phyloP scores from a whole-genome alignment of 2,113 vertebrate species.

The Boleophthalmus pectinirostris region DNA sequence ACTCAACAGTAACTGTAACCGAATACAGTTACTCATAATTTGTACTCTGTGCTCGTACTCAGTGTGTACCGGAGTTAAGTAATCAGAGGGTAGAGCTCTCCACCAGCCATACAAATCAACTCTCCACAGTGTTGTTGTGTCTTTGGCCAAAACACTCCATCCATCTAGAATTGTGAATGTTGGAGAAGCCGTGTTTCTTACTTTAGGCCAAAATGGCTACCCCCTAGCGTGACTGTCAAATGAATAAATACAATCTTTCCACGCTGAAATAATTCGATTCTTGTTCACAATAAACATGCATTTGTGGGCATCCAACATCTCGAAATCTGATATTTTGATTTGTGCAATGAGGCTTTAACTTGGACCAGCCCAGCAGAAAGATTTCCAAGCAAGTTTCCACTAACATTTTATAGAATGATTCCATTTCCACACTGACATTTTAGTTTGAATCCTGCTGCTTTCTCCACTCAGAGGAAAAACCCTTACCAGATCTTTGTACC shows the following conservation, averaged over 20 bases:
- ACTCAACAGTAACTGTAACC: too few relatives aligned
- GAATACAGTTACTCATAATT: too few relatives aligned
- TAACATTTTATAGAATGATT: slow-evolving; percentile 25
- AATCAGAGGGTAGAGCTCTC: too few relatives aligned
- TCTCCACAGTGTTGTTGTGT: too few relatives aligned
- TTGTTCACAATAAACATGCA: background rate
- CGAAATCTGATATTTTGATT: background rate
- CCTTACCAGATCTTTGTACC: slow-evolving; percentile 25
- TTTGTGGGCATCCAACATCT: background rate
- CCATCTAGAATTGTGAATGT: background rate
- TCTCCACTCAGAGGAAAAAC: slow-evolving; percentile 26
- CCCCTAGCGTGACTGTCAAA: background rate
- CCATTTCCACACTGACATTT: slow-evolving; percentile 33
- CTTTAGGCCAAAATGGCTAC: background rate
- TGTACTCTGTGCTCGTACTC: too few relatives aligned
- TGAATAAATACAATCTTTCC: background rate
- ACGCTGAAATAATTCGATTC: background rate
- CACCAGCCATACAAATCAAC: too few relatives aligned
- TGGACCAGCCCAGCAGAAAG: slow-evolving; percentile 31
- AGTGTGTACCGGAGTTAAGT: too few relatives aligned
- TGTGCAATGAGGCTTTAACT: slow-evolving; percentile 16
- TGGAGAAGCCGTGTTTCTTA: background rate
- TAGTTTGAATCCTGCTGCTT: slow-evolving; percentile 17
- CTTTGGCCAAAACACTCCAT: too few relatives aligned
- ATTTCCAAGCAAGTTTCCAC: slow-evolving; percentile 32